Conservation (phyloP, 2,888 invertebrate genomes). For the Gortyna flavago region DNA sequence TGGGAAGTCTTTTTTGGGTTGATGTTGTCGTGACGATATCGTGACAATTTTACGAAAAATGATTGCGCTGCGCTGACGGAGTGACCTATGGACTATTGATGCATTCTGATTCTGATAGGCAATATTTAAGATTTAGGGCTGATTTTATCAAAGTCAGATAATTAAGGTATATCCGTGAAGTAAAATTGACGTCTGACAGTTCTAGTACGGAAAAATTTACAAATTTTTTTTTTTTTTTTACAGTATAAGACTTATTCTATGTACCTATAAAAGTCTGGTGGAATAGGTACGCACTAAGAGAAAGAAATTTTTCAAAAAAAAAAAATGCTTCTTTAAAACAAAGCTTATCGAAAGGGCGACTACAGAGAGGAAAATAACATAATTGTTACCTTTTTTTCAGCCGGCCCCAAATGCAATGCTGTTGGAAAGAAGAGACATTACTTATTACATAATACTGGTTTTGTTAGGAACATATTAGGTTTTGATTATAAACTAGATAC, state of each 20-base stretch:
- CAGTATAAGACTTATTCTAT: no score
- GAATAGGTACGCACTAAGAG: no score
- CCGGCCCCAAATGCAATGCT: neutral
- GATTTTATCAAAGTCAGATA: no score
- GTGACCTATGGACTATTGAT: neutral
- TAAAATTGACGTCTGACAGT: no score
- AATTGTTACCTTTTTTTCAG: neutral
- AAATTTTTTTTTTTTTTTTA: no score
- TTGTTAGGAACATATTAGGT: neutral
- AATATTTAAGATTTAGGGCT: no score
- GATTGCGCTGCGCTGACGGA: neutral
- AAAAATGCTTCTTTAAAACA: neutral
- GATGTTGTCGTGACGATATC: conserved; percentile 16
- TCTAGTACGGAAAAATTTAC: no score
- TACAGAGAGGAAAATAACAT: neutral
- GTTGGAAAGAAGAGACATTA: neutral
- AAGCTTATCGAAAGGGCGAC: neutral
- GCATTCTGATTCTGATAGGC: neutral
- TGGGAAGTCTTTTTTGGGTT: neutral
- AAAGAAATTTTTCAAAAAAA: neutral
- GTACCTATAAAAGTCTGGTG: no score
- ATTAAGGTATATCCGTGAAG: no score
- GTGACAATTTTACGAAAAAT: neutral
- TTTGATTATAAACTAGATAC: neutral
- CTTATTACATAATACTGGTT: neutral